These are phyloP conservation scores for Cheilosia soror DNA, from an alignment of 2,888 invertebrate genomes.

Conservation along the genomic window DNA sequence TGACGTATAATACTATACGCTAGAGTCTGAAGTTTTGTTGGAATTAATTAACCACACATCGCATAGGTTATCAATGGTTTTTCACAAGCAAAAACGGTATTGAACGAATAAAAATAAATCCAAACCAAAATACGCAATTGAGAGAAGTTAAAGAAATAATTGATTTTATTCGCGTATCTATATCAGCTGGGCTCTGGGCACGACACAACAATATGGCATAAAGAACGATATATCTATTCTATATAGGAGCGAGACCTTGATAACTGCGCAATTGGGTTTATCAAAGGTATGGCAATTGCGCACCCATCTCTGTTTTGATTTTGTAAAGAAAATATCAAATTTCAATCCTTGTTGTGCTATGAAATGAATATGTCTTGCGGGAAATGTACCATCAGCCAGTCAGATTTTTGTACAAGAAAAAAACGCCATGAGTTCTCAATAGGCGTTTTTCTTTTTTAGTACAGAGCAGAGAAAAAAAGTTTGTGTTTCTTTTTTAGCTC, in stretches of 20 bases:
- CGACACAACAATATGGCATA: slow-evolving; percentile 32
- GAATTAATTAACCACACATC: slow-evolving; percentile 65
- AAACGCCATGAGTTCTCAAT: too few species aligned
- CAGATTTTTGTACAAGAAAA: too few species aligned
- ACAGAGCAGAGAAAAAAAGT: too few species aligned
- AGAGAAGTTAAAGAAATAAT: slow-evolving; percentile 42
- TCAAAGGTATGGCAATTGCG: neutral
- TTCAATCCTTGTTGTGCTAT: too few species aligned
- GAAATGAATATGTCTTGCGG: too few species aligned
- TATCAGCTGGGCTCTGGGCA: slow-evolving; percentile 25
- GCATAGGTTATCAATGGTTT: slow-evolving; percentile 55
- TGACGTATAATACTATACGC: slow-evolving; percentile 37
- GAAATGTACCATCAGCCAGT: too few species aligned
- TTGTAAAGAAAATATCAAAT: too few species aligned
- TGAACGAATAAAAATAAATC: slow-evolving; percentile 16
- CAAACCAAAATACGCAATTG: slow-evolving; percentile 53
- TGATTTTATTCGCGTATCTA: slow-evolving; percentile 26
- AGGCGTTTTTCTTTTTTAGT: too few species aligned
- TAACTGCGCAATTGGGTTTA: slow-evolving; percentile 38
- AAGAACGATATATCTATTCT: neutral
- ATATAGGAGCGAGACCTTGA: slow-evolving; percentile 24
- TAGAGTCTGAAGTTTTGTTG: slow-evolving; percentile 39
- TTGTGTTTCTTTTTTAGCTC: too few species aligned
- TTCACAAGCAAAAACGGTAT: slow-evolving; percentile 4
- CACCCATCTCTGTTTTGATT: neutral